Conservation (phyloP, 2,888 invertebrate species). For the Philereme transversata region DNA sequence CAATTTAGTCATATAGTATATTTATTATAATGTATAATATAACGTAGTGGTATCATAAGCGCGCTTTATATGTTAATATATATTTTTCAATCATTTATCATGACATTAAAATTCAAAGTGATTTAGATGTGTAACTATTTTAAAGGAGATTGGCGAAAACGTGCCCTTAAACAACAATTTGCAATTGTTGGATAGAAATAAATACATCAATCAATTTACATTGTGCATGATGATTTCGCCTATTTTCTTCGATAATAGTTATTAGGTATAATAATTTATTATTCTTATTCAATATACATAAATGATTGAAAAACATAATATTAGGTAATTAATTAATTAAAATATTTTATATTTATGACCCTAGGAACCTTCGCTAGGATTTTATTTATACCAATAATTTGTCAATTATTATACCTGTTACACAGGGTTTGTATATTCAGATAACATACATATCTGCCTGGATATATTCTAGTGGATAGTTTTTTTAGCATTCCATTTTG, state of each 20-base stretch:
- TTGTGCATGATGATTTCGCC: too few species aligned
- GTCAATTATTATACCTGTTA: constrained; percentile 73
- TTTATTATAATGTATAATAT: constrained; percentile 44
- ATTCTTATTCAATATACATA: neutral
- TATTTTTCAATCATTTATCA: constrained; percentile 27
- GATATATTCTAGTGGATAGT: neutral
- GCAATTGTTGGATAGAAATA: too few species aligned
- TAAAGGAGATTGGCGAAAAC: too few species aligned
- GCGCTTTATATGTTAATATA: constrained; percentile 28
- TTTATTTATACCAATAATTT: constrained; percentile 74
- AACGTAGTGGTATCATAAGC: constrained; percentile 29
- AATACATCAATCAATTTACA: too few species aligned
- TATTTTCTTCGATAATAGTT: neutral
- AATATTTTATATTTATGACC: constrained; percentile 46
- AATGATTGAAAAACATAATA: constrained; percentile 44
- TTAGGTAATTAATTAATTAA: constrained; percentile 37
- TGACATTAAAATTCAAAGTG: too few species aligned
- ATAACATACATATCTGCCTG: constrained; percentile 59
- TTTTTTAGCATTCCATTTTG: too few species aligned
- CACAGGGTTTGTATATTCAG: constrained; percentile 76
- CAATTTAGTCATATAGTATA: constrained; percentile 57
- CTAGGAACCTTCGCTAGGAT: constrained; percentile 56
- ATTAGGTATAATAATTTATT: too few species aligned
- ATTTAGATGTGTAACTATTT: too few species aligned
- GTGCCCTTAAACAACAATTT: too few species aligned